These are phyloP conservation scores for Euura lappo DNA, from an alignment of 1,140 invertebrate species.

Conservation along the genomic window DNA sequence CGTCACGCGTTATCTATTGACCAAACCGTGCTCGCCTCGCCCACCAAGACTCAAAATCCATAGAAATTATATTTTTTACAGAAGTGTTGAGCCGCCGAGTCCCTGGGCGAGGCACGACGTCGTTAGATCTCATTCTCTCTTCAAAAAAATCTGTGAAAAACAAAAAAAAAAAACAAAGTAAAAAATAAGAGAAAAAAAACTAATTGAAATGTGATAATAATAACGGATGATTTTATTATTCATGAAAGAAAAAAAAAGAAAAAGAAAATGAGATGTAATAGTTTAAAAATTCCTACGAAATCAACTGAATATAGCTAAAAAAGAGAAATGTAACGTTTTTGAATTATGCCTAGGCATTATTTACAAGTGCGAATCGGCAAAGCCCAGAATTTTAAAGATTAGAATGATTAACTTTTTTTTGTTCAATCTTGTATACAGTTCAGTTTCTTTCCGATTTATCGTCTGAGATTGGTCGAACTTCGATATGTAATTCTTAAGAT, in stretches of 20 bases:
- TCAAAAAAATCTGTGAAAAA: conserved; percentile 62
- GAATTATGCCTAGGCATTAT: conserved; percentile 58
- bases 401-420: too few relatives aligned
- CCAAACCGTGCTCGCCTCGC: too few relatives aligned
- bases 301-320: too few relatives aligned
- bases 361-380: conserved; percentile 61
- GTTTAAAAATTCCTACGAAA: too few relatives aligned
- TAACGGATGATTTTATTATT: conserved; percentile 31
- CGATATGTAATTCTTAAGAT: too few relatives aligned
- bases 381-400: conserved; percentile 26
- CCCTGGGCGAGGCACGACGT: conserved; percentile 27
- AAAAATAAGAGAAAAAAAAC: conserved; percentile 44
- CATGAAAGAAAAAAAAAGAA: conserved; percentile 30
- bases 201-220: not conserved
- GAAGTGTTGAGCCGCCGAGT: conserved; percentile 58
- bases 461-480: too few relatives aligned
- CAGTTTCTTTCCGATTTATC: too few relatives aligned
- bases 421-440: too few relatives aligned
- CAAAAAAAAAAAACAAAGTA: conserved; percentile 35
- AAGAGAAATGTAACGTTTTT: not conserved
- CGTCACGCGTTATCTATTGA: too few relatives aligned
- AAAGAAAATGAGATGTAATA: not conserved
- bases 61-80: conserved; percentile 62
- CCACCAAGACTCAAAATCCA: conserved; percentile 36
- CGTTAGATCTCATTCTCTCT: too few relatives aligned